phyloP scores from a whole-genome alignment of 2,888 invertebrate genomes.

The Diabrotica balteata region DNA sequence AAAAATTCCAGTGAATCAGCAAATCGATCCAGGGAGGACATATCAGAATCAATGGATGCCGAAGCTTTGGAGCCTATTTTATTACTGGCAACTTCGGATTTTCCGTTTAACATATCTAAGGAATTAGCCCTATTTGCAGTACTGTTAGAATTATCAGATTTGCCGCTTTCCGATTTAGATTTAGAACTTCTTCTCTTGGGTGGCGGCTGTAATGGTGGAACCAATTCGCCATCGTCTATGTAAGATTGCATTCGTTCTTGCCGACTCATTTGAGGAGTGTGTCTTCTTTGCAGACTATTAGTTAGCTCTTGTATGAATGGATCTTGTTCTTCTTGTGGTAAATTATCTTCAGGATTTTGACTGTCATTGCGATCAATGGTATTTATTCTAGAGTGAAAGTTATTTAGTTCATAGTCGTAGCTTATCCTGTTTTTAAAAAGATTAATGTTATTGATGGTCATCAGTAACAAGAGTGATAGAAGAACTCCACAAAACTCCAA shows the following conservation, averaged over 20 bases:
- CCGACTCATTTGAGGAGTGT: slow-evolving; percentile 26
- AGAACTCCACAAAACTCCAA: slow-evolving; percentile 46
- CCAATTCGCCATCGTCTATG: slow-evolving; percentile 40
- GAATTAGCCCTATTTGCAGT: background rate
- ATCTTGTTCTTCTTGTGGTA: slow-evolving; percentile 14
- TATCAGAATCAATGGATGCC: slow-evolving; percentile 26
- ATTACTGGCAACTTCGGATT: slow-evolving; percentile 20
- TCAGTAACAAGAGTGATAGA: slow-evolving; percentile 40
- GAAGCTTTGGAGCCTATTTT: slow-evolving; percentile 27
- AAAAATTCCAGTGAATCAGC: slow-evolving; percentile 42
- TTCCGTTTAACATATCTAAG: slow-evolving; percentile 9
- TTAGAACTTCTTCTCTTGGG: slow-evolving; percentile 24
- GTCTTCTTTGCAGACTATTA: slow-evolving; percentile 21
- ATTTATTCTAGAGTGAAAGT: background rate
- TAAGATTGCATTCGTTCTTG: slow-evolving; percentile 38
- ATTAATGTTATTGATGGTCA: slow-evolving; percentile 39
- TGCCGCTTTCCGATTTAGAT: background rate
- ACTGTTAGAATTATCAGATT: slow-evolving; percentile 10
- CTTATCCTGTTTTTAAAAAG: slow-evolving; percentile 30
- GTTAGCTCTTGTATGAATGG: slow-evolving; percentile 20
- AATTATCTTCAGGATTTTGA: background rate
- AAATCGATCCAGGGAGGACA: slow-evolving; percentile 41
- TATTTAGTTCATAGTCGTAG: slow-evolving; percentile 1
- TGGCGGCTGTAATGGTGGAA: slow-evolving; percentile 32
- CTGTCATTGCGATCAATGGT: background rate